Base-by-base conservation (phyloP, 2,797 vertebrate species). In the Linurgus olivaceus region DNA sequence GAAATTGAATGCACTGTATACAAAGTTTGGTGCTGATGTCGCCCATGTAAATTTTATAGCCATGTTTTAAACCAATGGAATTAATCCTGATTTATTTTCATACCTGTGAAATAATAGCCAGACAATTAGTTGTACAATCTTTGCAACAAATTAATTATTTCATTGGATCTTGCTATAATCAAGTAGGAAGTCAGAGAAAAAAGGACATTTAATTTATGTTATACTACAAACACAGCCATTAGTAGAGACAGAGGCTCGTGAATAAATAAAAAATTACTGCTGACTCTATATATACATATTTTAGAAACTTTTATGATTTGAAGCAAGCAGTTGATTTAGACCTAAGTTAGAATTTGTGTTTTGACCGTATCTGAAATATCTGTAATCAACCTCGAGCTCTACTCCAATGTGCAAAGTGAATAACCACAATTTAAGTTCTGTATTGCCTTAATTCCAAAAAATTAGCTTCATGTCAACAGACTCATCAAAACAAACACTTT, bases 211-310 rank as follows among this genome's bases (percentile, higher is more conserved):
- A 37, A 35, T 72, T 94, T 87, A 51, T 79, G 33, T 74, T 73
- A 52, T n/a, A 21, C 11, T 79, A n/a, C 45, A 85, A 82, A 52
- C 0, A 0, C 15, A 71, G 35, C 47, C 73, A 76, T 88, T 72
- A 57, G 38, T 65, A 75, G n/a, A 78, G 42, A 71, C 6, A 71
- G 73, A 91, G 24, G 10, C 9, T 93, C 16, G 44, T 83, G 55
- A 96, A 90, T 82, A 93, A 86, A 77, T 37, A 93, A 88, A 85
- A 83, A 74, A 4, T 31, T 77, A 50, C 42, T 84, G 76, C 45
- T 88, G 62, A 33, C 14, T 94, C 42, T 86, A n/a, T 57, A 29
- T 72, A 38, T 31, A 40, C 12, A n/a, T 78, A 45, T 92, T 83
- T 88, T 78, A 96, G 59, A 68, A 2, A 14, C 13, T 91, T 80